A percentile compares a stretch with the other conserved stretches of the same genome.
These are phyloP conservation scores for Oplegnathus fasciatus DNA, from an alignment of 2,113 vertebrate genomes.

Conservation along the genomic window DNA sequence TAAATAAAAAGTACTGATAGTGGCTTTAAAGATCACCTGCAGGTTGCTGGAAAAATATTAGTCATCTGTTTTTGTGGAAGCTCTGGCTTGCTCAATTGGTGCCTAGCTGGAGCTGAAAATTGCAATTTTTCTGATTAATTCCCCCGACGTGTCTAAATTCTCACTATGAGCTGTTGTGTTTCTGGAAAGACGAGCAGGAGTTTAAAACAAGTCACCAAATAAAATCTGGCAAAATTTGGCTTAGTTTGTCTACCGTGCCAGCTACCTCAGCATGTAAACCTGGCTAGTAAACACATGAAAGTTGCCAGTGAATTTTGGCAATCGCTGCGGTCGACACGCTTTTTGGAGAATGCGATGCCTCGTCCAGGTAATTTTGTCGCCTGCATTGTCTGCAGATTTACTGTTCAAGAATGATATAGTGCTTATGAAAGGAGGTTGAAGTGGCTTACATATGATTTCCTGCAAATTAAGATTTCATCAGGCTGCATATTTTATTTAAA, in stretches of 20 bases:
- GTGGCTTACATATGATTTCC: conserved; percentile 30
- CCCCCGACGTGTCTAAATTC: neutral
- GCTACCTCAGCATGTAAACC: conserved; percentile 38
- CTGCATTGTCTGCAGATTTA: conserved; percentile 33
- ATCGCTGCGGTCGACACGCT: conserved; percentile 2
- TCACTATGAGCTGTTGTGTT: conserved; percentile 16
- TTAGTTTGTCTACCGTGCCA: conserved; percentile 22
- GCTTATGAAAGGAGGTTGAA: conserved; percentile 12
- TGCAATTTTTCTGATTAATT: neutral
- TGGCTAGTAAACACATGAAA: conserved; percentile 37
- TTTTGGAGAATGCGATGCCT: conserved; percentile 4
- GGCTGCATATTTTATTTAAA: conserved; percentile 31
- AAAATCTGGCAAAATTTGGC: conserved; percentile 22
- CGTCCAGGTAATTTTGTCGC: conserved; percentile 19
- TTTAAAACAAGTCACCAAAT: conserved; percentile 40
- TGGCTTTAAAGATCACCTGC: neutral
- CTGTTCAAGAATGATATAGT: conserved; percentile 13
- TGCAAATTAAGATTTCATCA: conserved; percentile 31
- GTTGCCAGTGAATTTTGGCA: conserved; percentile 53
- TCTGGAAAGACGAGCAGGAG: conserved; percentile 11
- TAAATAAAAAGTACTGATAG: neutral
- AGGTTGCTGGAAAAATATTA: neutral
- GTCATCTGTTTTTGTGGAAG: neutral
- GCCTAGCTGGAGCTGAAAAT: neutral
- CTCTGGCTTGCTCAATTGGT: neutral